Percentiles rank a stretch among this genome's conserved stretches.
These are phyloP conservation scores for Corynorhinus townsendii DNA, from an alignment of 2,113 vertebrate species.

Conservation along the genomic window DNA sequence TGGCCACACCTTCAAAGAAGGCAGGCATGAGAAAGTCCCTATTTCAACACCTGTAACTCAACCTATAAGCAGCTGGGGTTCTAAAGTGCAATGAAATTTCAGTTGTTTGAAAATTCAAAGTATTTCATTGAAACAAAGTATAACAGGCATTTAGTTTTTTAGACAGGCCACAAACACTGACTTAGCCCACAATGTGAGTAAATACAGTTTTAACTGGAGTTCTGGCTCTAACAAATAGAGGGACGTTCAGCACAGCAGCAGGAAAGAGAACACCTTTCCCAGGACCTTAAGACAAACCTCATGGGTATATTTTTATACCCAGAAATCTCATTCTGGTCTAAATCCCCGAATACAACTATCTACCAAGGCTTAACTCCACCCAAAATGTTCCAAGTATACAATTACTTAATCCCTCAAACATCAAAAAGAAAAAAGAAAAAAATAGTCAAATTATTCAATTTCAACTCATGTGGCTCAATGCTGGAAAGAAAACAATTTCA, in stretches of 20 bases:
- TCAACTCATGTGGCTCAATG: neutral
- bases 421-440: neutral
- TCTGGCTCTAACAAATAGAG: neutral
- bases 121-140: neutral
- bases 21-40: neutral
- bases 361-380: neutral
- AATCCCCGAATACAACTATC: neutral
- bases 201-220: neutral
- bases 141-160: neutral
- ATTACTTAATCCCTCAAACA: neutral
- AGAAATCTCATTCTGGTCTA: neutral
- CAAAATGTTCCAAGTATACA: slow-evolving; percentile 8
- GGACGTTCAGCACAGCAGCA: neutral
- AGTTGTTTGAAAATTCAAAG: slow-evolving; percentile 6
- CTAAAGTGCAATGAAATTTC: slow-evolving; percentile 18
- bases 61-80: neutral
- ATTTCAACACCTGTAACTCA: neutral
- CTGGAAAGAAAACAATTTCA: neutral
- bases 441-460: neutral
- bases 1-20: neutral
- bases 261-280: neutral
- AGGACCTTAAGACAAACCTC: neutral
- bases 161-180: neutral
- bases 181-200: neutral
- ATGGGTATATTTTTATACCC: neutral